A percentile compares a stretch with the other conserved stretches of the same genome.
These are phyloP conservation scores for Drosophila lutescens DNA, from an alignment of 2,888 invertebrate species.

Conservation along the genomic window DNA sequence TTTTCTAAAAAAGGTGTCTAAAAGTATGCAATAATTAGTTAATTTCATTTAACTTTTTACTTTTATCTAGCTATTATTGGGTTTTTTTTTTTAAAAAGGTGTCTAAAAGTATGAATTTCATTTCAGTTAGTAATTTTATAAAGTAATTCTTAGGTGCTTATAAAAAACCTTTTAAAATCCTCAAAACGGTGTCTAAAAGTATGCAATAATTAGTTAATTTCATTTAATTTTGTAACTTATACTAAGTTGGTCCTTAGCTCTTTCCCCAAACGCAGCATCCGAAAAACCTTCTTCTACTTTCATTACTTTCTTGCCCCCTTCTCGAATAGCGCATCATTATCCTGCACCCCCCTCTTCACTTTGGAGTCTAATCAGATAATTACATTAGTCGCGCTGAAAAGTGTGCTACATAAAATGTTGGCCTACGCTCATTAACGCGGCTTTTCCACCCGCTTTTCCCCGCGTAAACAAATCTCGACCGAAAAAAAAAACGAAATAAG, in stretches of 20 bases:
- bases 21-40: too few relatives aligned
- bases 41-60: neutral
- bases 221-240: neutral
- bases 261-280: neutral
- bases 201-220: too few relatives aligned
- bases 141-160: too few relatives aligned
- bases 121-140: too few relatives aligned
- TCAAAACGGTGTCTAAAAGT: too few relatives aligned
- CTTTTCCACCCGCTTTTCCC: slow-evolving; percentile 12
- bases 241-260: neutral
- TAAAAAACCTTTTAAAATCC: too few relatives aligned
- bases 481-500: slow-evolving; percentile 9
- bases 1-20: too few relatives aligned
- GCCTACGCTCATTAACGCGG: slow-evolving; percentile 59
- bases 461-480: slow-evolving; percentile 23
- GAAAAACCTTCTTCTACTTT: neutral
- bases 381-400: slow-evolving; percentile 50
- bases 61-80: too few relatives aligned
- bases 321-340: neutral
- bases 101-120: too few relatives aligned
- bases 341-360: neutral
- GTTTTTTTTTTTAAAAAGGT: too few relatives aligned
- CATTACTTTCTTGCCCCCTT: neutral
- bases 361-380: slow-evolving; percentile 42
- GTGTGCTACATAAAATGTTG: slow-evolving; percentile 54